phyloP scores from a whole-genome alignment of 2,797 vertebrate species.

The Mycteria americana region DNA sequence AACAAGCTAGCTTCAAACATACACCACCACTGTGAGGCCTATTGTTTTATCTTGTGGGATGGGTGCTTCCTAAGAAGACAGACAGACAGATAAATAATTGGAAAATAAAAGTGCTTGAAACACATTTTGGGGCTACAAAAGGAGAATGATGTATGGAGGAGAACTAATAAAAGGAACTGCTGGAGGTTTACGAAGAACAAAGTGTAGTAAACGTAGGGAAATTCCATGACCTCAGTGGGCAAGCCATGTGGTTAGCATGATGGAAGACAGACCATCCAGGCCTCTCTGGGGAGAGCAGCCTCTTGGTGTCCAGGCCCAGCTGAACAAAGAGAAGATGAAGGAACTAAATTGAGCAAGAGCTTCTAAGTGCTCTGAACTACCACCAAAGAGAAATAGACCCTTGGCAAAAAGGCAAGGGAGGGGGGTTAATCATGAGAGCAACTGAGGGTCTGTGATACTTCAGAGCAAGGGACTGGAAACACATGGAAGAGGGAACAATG shows the following conservation, averaged over 20 bases:
- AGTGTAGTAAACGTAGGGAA: background rate
- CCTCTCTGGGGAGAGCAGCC: background rate
- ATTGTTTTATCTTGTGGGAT: background rate
- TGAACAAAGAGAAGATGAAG: background rate
- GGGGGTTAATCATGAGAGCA: background rate
- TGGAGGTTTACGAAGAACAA: conserved; percentile 22
- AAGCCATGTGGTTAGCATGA: background rate
- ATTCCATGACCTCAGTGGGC: conserved; percentile 8
- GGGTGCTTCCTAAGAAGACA: background rate
- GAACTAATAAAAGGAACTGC: conserved; percentile 34
- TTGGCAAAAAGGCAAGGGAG: background rate
- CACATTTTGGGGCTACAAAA: background rate
- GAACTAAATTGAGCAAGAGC: conserved; percentile 4
- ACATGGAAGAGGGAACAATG: background rate
- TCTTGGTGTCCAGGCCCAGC: background rate
- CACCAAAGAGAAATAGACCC: background rate
- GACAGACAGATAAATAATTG: conserved; percentile 1
- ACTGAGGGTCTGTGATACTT: background rate
- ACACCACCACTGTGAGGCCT: background rate
- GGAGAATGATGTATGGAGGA: conserved; percentile 6
- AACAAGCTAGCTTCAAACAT: background rate
- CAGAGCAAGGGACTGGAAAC: background rate
- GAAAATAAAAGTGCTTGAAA: conserved; percentile 22
- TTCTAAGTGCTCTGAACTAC: background rate
- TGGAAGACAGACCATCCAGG: conserved; percentile 14